Evolutionary conservation across 2,113 vertebrate species (phyloP).

Genomic region (Tringa solitaria): DNA sequence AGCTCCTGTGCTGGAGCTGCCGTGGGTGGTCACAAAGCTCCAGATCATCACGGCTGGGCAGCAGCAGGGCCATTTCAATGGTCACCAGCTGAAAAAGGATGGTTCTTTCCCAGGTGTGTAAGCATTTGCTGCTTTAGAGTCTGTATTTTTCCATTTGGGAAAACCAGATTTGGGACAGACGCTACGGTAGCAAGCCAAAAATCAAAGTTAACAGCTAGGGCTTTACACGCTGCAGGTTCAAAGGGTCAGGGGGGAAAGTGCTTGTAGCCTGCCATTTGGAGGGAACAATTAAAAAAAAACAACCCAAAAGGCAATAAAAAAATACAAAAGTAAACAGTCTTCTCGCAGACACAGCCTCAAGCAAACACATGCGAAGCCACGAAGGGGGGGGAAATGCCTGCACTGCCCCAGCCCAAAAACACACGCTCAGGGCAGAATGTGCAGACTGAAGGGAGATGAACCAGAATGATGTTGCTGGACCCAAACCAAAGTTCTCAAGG

Average conservation of each 20-base stretch:
- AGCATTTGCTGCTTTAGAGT: background rate
- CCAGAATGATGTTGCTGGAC: background rate
- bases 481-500: background rate
- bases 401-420: background rate
- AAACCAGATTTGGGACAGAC: background rate
- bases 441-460: background rate
- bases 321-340: background rate
- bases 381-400: background rate
- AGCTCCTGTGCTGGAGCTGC: background rate
- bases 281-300: background rate
- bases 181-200: background rate
- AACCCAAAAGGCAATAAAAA: background rate
- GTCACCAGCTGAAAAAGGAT: background rate
- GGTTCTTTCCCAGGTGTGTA: background rate
- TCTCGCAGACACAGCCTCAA: background rate
- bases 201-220: background rate
- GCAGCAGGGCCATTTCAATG: background rate
- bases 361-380: background rate
- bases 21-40: accelerated
- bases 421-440: background rate
- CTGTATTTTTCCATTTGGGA: background rate
- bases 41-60: accelerated
- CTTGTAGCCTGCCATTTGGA: background rate
- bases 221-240: background rate
- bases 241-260: background rate